Conservation (phyloP, 2,113 vertebrate genomes). For the Poecilia latipinna region DNA sequence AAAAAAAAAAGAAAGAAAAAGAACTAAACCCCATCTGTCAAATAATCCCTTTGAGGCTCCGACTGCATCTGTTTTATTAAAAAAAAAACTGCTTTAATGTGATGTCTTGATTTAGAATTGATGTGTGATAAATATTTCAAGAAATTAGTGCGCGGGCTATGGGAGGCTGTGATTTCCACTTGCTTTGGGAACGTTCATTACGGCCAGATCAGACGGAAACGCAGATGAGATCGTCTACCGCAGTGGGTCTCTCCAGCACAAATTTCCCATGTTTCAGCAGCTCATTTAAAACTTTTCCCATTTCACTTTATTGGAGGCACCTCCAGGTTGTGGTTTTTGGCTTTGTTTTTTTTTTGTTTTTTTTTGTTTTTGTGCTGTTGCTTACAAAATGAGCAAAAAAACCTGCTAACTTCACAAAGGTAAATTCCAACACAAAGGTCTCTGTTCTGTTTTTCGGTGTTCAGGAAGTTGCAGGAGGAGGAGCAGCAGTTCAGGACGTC, state of each 20-base stretch:
- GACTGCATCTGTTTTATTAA: conserved; percentile 40
- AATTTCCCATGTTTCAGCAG: conserved; percentile 53
- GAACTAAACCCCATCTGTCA: conserved; percentile 49
- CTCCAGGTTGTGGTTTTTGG: conserved; percentile 18
- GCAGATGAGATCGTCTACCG: conserved; percentile 62
- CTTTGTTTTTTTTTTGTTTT: neutral
- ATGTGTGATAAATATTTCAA: conserved; percentile 73
- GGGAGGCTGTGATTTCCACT: conserved; percentile 58
- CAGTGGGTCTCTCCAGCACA: conserved; percentile 26
- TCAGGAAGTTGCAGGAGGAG: conserved; percentile 91
- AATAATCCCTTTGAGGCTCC: conserved; percentile 25
- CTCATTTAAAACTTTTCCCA: conserved; percentile 44
- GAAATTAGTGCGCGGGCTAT: conserved; percentile 46
- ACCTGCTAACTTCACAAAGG: neutral
- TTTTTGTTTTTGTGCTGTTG: no score
- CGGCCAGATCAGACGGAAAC: conserved; percentile 73
- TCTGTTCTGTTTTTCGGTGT: conserved; percentile 6
- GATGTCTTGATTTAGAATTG: conserved; percentile 67
- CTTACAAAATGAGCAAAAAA: neutral
- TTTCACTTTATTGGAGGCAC: conserved; percentile 12
- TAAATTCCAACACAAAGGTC: neutral
- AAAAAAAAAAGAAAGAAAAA: conserved; percentile 4
- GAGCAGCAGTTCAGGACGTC: conserved; percentile 92
- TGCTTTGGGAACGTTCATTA: conserved; percentile 64
- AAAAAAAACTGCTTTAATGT: conserved; percentile 58